Conservation (phyloP, 2,888 invertebrate genomes). For the Sericinus montela region DNA sequence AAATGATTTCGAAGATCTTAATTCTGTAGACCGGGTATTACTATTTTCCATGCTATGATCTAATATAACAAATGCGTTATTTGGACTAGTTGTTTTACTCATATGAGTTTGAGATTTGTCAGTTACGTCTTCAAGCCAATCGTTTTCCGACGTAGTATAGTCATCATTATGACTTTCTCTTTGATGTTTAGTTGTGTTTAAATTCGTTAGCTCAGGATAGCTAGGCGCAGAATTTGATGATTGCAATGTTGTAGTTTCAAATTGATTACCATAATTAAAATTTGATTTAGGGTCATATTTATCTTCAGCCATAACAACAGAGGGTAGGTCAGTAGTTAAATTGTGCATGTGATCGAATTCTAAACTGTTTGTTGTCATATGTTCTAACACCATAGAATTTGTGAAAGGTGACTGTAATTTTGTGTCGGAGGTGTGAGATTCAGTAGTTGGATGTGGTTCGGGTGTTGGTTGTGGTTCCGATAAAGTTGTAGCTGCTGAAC, state of each 20-base stretch:
- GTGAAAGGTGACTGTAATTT: slow-evolving; percentile 5
- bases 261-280: neutral
- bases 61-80: slow-evolving; percentile 18
- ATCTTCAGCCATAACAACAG: neutral
- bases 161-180: slow-evolving; percentile 17
- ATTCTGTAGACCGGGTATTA: slow-evolving; percentile 36
- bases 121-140: slow-evolving; percentile 46
- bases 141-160: slow-evolving; percentile 37
- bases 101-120: slow-evolving; percentile 20
- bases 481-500: slow-evolving; percentile 33
- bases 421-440: slow-evolving; percentile 9
- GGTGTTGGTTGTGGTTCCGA: slow-evolving; percentile 18
- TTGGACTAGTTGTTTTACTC: slow-evolving; percentile 20
- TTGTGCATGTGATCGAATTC: slow-evolving; percentile 35
- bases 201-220: neutral
- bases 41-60: slow-evolving; percentile 27
- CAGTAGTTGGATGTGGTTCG: slow-evolving; percentile 22
- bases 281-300: slow-evolving; percentile 3
- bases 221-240: slow-evolving; percentile 1
- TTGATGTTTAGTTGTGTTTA: neutral
- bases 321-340: slow-evolving; percentile 21
- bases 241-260: slow-evolving; percentile 4
- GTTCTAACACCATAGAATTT: slow-evolving; percentile 25
- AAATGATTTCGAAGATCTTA: slow-evolving; percentile 46
- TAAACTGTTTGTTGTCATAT: slow-evolving; percentile 13